Percentiles rank a stretch among this genome's conserved stretches.
These are phyloP conservation scores for Polymixis flavicincta DNA, from an alignment of 2,888 invertebrate species.

Conservation along the genomic window DNA sequence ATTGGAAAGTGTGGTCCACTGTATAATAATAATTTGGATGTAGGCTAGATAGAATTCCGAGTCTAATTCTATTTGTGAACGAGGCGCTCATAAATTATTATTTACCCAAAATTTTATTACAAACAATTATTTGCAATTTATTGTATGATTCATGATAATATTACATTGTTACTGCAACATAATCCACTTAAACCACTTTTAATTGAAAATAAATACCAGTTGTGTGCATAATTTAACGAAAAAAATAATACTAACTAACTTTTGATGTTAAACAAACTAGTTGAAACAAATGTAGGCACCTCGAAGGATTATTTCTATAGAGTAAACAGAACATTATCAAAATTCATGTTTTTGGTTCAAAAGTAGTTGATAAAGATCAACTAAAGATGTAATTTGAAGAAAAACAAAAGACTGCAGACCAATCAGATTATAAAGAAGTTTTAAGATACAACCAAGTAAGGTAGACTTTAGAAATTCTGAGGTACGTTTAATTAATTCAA, in stretches of 20 bases:
- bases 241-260: conserved; percentile 24
- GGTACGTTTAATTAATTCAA: conserved; percentile 38
- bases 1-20: neutral
- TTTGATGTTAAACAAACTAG: conserved; percentile 18
- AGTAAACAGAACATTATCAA: conserved; percentile 35
- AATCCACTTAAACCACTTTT: neutral
- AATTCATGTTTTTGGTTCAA: conserved; percentile 24
- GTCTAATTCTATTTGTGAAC: neutral
- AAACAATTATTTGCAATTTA: conserved; percentile 8
- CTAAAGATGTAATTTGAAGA: conserved; percentile 21
- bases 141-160: neutral
- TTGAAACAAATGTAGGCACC: conserved; percentile 14
- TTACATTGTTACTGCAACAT: neutral
- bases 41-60: neutral
- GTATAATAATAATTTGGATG: neutral
- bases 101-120: neutral
- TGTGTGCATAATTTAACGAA: conserved; percentile 2
- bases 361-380: conserved; percentile 34
- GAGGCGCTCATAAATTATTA: neutral
- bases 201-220: conserved; percentile 23
- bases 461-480: conserved; percentile 36
- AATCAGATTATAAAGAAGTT: conserved; percentile 42
- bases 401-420: conserved; percentile 28
- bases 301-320: conserved; percentile 35
- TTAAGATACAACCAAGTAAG: conserved; percentile 31